Evolutionary conservation across 2,888 invertebrate species (phyloP), one percentile per base, ranked within the genome.

Genomic region (Campaea margaritaria): DNA sequence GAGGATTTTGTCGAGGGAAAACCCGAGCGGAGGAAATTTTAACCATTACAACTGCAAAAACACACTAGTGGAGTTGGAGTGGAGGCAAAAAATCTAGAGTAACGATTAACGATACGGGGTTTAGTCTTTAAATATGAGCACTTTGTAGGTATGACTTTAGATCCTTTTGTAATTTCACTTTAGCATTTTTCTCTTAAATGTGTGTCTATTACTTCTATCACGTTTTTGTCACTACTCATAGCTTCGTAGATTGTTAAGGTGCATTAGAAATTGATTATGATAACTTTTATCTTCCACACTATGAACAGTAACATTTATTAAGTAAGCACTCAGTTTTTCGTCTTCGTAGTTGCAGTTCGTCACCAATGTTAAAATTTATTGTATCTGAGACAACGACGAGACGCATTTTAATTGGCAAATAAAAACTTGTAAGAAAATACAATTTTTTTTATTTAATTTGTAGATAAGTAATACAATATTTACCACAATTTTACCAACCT

Each of bases 321-420:
- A n/a, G n/a, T 34, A 31, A 38, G 21, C 51, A 53, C 45, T 42
- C 60, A 56, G 49, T 31, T 46, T 31, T 54, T 46, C 12, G 43
- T 44, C 43, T 46, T 49, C 41, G 39, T 52, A 50, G n/a, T 72
- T 27, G 56, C 72, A 71, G 64, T 67, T 68, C 66, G 69, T n/a
- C 58, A 39, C 39, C 9, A 38, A 38, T 66, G 54, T 65, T 69
- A 72, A 64, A 28, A 31, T 58, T 65, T 43, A 65, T 54, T 67
- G 45, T 67, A 71, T 68, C 49, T 70, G 76, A 62, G 57, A 62
- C 57, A 52, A 72, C 67, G 71, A 81, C 78, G 76, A 77, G 79
- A 75, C 65, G 74, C 74, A 83, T 80, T 75, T 84, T 81, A 77
- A 74, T 72, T 66, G 73, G 73, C 76, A 75, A 80, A 82, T 83